A percentile compares a stretch with the other conserved stretches of the same genome.
phyloP scores from a whole-genome alignment of 2,113 vertebrate genomes.

The Acrocephalus arundinaceus region DNA sequence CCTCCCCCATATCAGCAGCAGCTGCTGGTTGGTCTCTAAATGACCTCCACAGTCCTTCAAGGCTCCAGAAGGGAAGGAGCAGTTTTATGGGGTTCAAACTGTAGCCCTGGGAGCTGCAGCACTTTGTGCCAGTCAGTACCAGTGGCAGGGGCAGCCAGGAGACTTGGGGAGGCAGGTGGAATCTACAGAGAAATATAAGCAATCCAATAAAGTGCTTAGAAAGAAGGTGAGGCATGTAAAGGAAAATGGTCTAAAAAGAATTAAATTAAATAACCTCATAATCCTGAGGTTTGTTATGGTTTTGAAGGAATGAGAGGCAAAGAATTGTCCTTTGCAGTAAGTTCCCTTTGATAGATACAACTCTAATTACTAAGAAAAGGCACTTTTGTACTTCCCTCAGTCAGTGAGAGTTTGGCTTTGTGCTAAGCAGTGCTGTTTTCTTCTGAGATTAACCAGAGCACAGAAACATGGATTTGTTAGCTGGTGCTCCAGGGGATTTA shows the following conservation, averaged over 20 bases:
- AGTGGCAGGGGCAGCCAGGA: not conserved
- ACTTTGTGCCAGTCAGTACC: not conserved
- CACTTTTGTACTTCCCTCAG: not conserved
- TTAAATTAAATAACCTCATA: not conserved
- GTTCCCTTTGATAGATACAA: not conserved
- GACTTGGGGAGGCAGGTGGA: not conserved
- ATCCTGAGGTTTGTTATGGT: not conserved
- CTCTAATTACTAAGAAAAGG: not conserved
- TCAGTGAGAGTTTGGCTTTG: not conserved
- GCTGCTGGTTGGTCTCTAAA: not conserved
- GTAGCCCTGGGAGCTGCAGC: not conserved
- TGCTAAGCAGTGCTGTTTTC: not conserved
- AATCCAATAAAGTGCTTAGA: not conserved
- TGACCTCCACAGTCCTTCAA: not conserved
- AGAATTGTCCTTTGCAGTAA: not conserved
- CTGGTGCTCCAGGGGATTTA: not conserved
- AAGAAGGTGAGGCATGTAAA: not conserved
- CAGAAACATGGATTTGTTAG: not conserved
- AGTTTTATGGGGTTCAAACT: conserved; percentile 10
- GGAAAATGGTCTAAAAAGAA: not conserved
- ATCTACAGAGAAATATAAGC: not conserved
- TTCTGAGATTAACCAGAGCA: not conserved
- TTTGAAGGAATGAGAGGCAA: not conserved
- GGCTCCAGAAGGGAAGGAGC: not conserved
- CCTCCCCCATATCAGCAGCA: not conserved